A percentile compares a stretch with the other conserved stretches of the same genome.
Evolutionary conservation across 1,140 invertebrate species (phyloP).

Genomic region (Brachionus calyciflorus): DNA sequence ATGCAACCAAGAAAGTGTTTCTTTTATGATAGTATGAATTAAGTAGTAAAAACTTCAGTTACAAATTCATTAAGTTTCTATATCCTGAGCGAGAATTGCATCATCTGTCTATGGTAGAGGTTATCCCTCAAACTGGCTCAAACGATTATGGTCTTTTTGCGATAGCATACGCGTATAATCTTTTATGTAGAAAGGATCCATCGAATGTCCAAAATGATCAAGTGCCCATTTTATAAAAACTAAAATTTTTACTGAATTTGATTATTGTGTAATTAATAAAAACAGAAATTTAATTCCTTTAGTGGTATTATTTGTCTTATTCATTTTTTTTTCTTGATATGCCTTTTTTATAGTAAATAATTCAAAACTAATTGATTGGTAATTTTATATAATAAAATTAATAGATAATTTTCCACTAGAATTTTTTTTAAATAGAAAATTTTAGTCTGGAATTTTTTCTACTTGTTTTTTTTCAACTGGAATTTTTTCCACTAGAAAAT

Average conservation of each 20-base stretch:
- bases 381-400: background rate
- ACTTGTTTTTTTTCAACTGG: background rate
- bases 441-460: too few species aligned
- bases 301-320: background rate
- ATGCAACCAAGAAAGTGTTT: too few species aligned
- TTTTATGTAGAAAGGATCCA: background rate
- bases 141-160: too few species aligned
- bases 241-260: background rate
- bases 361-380: too few species aligned
- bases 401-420: background rate
- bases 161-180: too few species aligned
- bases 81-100: too few species aligned
- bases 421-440: too few species aligned
- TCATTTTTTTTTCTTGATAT: background rate
- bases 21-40: too few species aligned
- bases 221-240: background rate
- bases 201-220: background rate
- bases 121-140: too few species aligned
- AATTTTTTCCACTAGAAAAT: background rate
- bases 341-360: background rate
- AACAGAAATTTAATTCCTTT: background rate
- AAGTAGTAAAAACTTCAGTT: too few species aligned
- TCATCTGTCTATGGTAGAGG: too few species aligned
- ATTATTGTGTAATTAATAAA: constrained; percentile 12
- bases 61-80: too few species aligned